Percentiles rank a stretch among this genome's conserved stretches.
phyloP scores from a whole-genome alignment of 2,113 vertebrate genomes.

The Pseudopipra pipra region DNA sequence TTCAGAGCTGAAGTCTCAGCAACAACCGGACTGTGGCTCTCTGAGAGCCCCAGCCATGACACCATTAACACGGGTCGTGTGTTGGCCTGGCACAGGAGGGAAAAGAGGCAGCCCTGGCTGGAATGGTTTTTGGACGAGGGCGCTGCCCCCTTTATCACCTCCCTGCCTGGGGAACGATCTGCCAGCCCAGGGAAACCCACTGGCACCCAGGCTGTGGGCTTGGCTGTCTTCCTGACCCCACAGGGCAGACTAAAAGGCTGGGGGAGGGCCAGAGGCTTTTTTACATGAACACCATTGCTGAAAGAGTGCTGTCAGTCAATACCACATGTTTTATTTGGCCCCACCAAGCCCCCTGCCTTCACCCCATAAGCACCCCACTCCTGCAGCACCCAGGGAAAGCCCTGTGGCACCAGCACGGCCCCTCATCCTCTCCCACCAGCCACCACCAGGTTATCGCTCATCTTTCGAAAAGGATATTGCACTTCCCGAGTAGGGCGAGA shows the following conservation, averaged over 20 bases:
- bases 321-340: neutral
- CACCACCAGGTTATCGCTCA: neutral
- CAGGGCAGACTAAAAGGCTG: rapidly evolving
- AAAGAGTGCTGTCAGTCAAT: neutral
- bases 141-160: neutral
- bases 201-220: neutral
- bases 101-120: neutral
- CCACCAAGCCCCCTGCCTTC: rapidly evolving
- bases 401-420: rapidly evolving
- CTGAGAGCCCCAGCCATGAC: neutral
- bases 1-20: neutral
- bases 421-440: neutral
- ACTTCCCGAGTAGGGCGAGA: slow-evolving; percentile 96
- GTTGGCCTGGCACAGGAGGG: neutral
- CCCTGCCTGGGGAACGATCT: neutral
- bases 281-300: neutral
- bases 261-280: neutral
- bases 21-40: neutral
- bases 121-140: neutral
- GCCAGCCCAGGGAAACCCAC: neutral
- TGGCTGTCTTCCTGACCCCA: neutral
- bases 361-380: rapidly evolving
- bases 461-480: slow-evolving; percentile 93
- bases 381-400: neutral
- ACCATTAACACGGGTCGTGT: neutral